Conservation (phyloP, 2,113 vertebrate species). For the Sisor rabdophorus region DNA sequence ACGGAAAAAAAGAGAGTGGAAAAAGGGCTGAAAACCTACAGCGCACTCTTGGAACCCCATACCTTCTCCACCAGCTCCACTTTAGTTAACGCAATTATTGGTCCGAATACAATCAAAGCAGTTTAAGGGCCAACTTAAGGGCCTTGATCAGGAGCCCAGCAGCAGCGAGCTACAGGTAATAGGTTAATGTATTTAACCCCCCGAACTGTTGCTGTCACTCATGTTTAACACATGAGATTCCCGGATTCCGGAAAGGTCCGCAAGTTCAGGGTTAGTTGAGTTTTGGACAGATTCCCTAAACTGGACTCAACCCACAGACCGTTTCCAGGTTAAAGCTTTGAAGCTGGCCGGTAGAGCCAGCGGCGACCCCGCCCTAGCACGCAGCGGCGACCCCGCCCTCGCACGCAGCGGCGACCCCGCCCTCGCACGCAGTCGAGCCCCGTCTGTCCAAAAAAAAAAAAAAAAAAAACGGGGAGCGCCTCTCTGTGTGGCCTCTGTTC, state of each 20-base stretch:
- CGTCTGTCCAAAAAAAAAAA: not conserved
- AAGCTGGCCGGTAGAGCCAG: too few relatives aligned
- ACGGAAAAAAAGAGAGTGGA: not conserved
- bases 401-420: not conserved
- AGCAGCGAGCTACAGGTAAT: too few relatives aligned
- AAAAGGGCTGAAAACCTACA: not conserved
- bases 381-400: too few relatives aligned
- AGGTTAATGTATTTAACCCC: too few relatives aligned
- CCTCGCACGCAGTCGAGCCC: not conserved
- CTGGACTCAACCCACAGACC: not conserved
- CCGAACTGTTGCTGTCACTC: too few relatives aligned
- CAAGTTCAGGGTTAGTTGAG: not conserved
- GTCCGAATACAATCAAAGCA: too few relatives aligned
- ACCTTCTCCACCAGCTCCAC: not conserved
- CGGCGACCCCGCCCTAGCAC: too few relatives aligned
- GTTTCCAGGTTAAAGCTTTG: not conserved
- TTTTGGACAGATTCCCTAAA: not conserved
- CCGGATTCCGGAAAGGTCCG: too few relatives aligned
- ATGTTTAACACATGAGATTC: not conserved
- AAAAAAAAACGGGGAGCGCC: too few relatives aligned
- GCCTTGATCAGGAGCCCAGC: too few relatives aligned
- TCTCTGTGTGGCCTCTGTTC: conserved; percentile 25
- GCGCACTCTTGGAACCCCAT: not conserved
- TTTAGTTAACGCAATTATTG: too few relatives aligned
- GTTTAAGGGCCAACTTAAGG: too few relatives aligned